phyloP scores from a whole-genome alignment of 2,888 invertebrate genomes.

The Gymnoscelis rufifasciata region DNA sequence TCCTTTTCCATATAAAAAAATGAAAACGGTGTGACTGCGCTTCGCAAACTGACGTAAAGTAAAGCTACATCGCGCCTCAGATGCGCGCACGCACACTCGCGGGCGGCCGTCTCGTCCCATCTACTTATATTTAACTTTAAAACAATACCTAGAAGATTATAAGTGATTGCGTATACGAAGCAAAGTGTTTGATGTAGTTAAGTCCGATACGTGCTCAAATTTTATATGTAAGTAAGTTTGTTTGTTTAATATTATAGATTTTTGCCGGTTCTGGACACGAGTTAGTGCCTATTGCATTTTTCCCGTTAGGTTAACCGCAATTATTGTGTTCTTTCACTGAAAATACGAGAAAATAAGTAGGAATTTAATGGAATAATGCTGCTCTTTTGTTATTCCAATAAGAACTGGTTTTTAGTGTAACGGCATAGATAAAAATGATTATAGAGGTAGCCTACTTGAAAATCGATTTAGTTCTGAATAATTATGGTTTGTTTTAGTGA shows the following conservation, averaged over 20 bases:
- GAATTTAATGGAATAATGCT: no score
- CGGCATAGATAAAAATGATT: no score
- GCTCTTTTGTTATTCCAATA: no score
- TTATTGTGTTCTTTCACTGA: background rate
- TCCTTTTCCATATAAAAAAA: background rate
- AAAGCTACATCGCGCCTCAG: constrained; percentile 33
- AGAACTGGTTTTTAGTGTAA: no score
- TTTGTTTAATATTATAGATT: background rate
- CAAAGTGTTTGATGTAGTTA: no score
- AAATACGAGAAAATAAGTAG: background rate
- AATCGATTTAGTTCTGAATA: no score
- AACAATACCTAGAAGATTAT: no score
- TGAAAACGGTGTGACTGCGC: constrained; percentile 46
- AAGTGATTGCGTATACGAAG: no score
- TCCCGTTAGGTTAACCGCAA: constrained; percentile 2
- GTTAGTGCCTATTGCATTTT: constrained; percentile 5
- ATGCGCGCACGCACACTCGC: constrained; percentile 52
- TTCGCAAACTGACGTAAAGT: constrained; percentile 46
- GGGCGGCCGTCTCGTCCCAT: constrained; percentile 37
- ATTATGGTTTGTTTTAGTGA: no score
- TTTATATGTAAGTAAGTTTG: constrained; percentile 25
- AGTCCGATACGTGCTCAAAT: no score
- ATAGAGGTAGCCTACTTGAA: no score
- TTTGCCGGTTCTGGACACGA: constrained; percentile 5
- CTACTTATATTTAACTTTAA: no score